These are phyloP conservation scores for Baryphthengus martii DNA, from an alignment of 2,113 vertebrate genomes.

Conservation along the genomic window DNA sequence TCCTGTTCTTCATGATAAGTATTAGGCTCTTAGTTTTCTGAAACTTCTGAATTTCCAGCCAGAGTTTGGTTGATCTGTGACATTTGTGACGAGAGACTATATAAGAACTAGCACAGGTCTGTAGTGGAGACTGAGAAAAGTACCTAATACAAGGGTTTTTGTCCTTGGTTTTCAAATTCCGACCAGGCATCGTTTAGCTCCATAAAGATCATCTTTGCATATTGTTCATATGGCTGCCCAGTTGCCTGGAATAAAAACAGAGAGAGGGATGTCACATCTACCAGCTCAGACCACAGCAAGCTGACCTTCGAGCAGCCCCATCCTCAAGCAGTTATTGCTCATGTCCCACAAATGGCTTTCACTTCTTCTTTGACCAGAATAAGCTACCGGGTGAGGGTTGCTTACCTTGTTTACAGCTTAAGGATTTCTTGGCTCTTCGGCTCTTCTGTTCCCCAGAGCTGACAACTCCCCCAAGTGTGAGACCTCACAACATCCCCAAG, in stretches of 20 bases:
- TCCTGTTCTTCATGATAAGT: conserved; percentile 33
- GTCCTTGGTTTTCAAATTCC: conserved; percentile 99
- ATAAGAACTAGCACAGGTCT: conserved; percentile 69
- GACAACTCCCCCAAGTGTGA: not conserved
- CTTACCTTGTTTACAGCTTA: not conserved
- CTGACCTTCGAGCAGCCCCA: not conserved
- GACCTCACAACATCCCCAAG: not conserved
- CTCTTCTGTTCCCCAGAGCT: not conserved
- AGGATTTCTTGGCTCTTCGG: not conserved
- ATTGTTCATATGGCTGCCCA: conserved; percentile 98
- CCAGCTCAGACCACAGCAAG: not conserved
- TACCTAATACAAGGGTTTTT: conserved; percentile 91
- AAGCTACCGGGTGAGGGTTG: not conserved
- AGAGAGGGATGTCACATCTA: conserved; percentile 22
- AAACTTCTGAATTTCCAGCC: conserved; percentile 44
- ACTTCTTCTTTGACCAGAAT: not conserved
- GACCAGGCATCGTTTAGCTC: conserved; percentile 99
- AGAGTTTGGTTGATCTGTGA: conserved; percentile 70
- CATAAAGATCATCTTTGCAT: conserved; percentile 99
- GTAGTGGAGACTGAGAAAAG: conserved; percentile 60
- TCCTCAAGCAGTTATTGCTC: not conserved
- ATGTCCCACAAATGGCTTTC: not conserved
- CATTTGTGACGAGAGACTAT: conserved; percentile 68
- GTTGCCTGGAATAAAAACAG: conserved; percentile 83
- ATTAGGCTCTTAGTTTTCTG: conserved; percentile 47